phyloP scores from a whole-genome alignment of 2,888 invertebrate species.

The Acanthacorydalis orientalis region DNA sequence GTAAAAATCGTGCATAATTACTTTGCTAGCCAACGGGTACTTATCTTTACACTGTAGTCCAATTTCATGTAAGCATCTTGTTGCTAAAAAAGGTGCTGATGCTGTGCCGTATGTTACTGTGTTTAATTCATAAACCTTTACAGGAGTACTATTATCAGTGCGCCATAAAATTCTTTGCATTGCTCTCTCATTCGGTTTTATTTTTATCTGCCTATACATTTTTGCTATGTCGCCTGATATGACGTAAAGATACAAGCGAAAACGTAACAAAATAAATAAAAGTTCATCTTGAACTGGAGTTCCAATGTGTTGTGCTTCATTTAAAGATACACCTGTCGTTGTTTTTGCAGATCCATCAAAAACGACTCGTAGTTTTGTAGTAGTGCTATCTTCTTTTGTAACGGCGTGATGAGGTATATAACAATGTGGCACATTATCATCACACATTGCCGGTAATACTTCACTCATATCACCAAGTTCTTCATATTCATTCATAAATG shows the following conservation, averaged over 20 bases:
- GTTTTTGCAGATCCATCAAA: conserved; percentile 10
- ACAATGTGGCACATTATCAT: not conserved
- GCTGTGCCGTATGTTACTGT: conserved; percentile 10
- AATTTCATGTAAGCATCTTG: conserved; percentile 2
- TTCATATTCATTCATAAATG: conserved; percentile 6
- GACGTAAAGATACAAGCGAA: conserved; percentile 11
- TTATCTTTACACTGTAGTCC: not conserved
- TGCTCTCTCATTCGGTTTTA: not conserved
- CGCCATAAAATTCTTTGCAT: not conserved
- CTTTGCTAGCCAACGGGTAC: not conserved
- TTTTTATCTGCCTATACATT: conserved; percentile 14
- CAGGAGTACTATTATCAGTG: no score
- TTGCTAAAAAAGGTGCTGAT: conserved; percentile 10
- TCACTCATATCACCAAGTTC: conserved; percentile 5
- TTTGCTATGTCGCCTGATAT: conserved; percentile 14
- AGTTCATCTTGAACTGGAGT: conserved; percentile 13
- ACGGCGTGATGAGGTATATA: conserved; percentile 10
- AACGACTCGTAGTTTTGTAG: conserved; percentile 10
- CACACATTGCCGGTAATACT: not conserved
- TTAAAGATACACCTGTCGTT: conserved; percentile 10
- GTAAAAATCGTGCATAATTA: not conserved
- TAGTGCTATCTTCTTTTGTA: conserved; percentile 6
- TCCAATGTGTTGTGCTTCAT: conserved; percentile 12
- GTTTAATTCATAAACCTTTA: not conserved
- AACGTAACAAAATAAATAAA: conserved; percentile 11